Percentiles rank a stretch among this genome's conserved stretches.
These are phyloP conservation scores for Melanotaenia maccullochi DNA, from an alignment of 2,797 vertebrate genomes.

Conservation along the genomic window DNA sequence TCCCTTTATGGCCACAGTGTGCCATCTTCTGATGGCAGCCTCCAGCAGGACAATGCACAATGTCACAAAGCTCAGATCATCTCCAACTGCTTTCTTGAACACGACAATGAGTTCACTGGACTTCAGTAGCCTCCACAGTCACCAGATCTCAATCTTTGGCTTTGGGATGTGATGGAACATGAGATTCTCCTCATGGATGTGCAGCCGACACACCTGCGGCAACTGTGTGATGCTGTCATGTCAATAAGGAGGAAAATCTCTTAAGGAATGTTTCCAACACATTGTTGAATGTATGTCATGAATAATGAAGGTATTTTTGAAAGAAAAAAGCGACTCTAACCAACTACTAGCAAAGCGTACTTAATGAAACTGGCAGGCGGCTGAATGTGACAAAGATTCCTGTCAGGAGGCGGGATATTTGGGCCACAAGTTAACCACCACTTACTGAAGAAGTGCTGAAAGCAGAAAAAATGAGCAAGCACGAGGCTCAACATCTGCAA, in stretches of 20 bases:
- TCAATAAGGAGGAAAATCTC: neutral
- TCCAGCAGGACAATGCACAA: slow-evolving; percentile 48
- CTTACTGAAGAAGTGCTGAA: neutral
- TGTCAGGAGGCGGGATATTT: neutral
- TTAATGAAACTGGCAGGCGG: neutral
- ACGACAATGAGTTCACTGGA: neutral
- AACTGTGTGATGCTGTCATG: neutral
- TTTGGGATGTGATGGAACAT: neutral
- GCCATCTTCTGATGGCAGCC: slow-evolving; percentile 57
- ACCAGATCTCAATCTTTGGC: too few species aligned
- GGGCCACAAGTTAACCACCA: neutral
- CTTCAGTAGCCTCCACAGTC: too few species aligned
- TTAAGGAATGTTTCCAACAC: neutral
- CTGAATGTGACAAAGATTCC: neutral
- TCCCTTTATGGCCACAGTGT: neutral
- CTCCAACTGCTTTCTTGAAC: neutral
- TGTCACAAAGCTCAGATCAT: neutral
- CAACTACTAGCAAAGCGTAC: too few species aligned
- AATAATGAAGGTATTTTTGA: neutral
- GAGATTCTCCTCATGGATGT: neutral
- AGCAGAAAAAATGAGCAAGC: neutral
- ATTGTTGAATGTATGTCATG: neutral
- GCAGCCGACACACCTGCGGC: neutral
- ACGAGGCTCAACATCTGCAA: too few species aligned
- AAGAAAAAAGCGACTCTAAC: neutral